Percentiles rank a stretch among this genome's conserved stretches.
phyloP scores from a whole-genome alignment of 2,888 invertebrate species.

The Orthonevra nobilis region DNA sequence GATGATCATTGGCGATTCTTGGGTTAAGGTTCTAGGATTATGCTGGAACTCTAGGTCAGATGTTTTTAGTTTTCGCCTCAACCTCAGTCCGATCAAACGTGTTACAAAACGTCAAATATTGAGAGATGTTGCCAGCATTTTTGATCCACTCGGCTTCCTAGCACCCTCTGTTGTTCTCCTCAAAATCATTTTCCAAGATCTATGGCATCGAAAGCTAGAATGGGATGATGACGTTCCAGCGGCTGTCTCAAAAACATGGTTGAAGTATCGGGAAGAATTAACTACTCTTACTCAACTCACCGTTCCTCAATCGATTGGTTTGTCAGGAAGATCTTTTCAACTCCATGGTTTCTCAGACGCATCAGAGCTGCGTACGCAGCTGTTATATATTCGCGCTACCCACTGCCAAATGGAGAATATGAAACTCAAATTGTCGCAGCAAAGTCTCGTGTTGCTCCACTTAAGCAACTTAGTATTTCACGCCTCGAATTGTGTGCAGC shows the following conservation, averaged over 20 bases:
- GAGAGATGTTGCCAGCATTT: neutral
- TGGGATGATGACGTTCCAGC: neutral
- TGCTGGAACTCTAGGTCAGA: too few species aligned
- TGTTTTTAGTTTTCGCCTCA: too few species aligned
- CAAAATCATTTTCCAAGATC: too few species aligned
- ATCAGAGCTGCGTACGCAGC: conserved; percentile 26
- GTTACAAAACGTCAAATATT: too few species aligned
- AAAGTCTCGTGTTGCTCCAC: conserved; percentile 17
- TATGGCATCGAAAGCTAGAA: neutral
- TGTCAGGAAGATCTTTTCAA: neutral
- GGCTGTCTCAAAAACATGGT: neutral
- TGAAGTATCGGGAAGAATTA: neutral
- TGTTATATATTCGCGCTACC: conserved; percentile 19
- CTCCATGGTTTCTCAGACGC: conserved; percentile 38
- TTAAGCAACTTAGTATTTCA: conserved; percentile 27
- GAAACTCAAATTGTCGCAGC: conserved; percentile 1
- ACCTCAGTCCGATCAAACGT: too few species aligned
- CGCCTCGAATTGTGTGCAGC: conserved; percentile 41
- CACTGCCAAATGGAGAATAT: neutral
- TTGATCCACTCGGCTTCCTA: too few species aligned
- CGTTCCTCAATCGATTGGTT: too few species aligned
- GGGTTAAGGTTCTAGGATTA: too few species aligned
- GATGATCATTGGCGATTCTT: too few species aligned
- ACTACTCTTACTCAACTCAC: neutral
- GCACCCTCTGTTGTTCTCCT: too few species aligned